A percentile compares a stretch with the other conserved stretches of the same genome.
These are phyloP conservation scores for Glyptemys insculpta DNA, from an alignment of 2,797 vertebrate species.

Conservation along the genomic window DNA sequence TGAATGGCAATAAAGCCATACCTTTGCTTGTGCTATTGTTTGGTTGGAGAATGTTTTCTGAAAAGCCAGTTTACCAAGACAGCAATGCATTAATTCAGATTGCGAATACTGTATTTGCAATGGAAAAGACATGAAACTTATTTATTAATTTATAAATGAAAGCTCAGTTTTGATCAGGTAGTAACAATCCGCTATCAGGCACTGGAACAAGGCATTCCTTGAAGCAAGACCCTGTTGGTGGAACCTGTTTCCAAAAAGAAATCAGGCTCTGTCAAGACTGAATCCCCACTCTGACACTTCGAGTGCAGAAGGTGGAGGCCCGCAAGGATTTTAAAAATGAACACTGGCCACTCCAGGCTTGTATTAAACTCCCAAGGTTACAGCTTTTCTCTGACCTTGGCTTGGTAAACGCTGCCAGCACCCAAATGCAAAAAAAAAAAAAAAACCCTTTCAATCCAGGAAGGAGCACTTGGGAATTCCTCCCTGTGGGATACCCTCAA, in stretches of 20 bases:
- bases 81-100: neutral
- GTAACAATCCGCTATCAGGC: neutral
- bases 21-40: neutral
- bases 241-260: neutral
- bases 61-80: neutral
- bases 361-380: too few species aligned
- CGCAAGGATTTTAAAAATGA: too few species aligned
- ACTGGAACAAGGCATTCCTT: neutral
- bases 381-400: too few species aligned
- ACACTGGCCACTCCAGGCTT: too few species aligned
- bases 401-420: too few species aligned
- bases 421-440: too few species aligned
- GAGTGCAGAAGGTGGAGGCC: too few species aligned
- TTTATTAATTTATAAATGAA: constrained; percentile 67
- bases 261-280: neutral
- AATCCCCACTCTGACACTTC: too few species aligned
- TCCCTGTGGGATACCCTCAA: too few species aligned
- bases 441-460: too few species aligned
- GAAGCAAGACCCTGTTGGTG: neutral
- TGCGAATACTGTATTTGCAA: constrained; percentile 2
- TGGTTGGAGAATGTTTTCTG: neutral
- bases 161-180: constrained; percentile 41
- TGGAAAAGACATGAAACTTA: neutral
- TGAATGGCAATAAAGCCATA: neutral
- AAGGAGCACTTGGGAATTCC: too few species aligned